Base-by-base conservation (phyloP, 2,113 vertebrate genomes). In the Jaculus jaculus region DNA sequence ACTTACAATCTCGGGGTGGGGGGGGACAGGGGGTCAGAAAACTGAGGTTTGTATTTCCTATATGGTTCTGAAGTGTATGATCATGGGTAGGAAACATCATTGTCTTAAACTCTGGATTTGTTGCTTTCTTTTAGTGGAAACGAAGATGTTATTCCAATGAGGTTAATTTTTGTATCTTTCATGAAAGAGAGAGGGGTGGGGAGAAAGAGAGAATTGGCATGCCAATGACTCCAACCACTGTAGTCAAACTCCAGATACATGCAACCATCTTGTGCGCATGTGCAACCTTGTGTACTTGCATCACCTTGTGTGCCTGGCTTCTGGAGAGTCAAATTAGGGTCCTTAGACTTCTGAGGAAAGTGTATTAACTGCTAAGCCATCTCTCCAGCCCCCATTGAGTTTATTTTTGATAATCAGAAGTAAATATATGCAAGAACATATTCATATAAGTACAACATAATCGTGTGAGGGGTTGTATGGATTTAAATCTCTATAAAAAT, bases 401-500 rank as follows among this genome's bases (percentile, higher is more conserved):
- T 58, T 34, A 87, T 54, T 54, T 54, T 15, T 72, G 37, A 89
- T 86, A 90, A 77, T 71, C 42, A 85, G 74, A 78, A 32, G 8
- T 86, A 61, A 39, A 90, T 37, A 72, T 82, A 74, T 11, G 15
- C 34, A 23, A 90, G 69, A 85, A 39, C 16, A 24, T 5, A 32
- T 7, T 54, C 54, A 54, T 54, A 16, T 8, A 13, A 65, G 6
- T 72, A 30, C 4, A 37, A n/a, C 42, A 7, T 2, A 66, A 42
- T 58, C 61, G 34, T 32, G 47, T 74, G 51, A 30, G 13, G 12
- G 69, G 4, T 51, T 39, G n/a, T 23, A 54, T 71, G 37, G 24
- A 61, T 79, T 94, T 84, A 87, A 91, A 39, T 82, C 60, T 90
- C 77, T 77, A 79, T 77, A 83, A 75, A 54, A 81, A 69, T 63